Evolutionary conservation across 2,797 vertebrate species (phyloP).

Genomic region (Acanthopagrus latus): DNA sequence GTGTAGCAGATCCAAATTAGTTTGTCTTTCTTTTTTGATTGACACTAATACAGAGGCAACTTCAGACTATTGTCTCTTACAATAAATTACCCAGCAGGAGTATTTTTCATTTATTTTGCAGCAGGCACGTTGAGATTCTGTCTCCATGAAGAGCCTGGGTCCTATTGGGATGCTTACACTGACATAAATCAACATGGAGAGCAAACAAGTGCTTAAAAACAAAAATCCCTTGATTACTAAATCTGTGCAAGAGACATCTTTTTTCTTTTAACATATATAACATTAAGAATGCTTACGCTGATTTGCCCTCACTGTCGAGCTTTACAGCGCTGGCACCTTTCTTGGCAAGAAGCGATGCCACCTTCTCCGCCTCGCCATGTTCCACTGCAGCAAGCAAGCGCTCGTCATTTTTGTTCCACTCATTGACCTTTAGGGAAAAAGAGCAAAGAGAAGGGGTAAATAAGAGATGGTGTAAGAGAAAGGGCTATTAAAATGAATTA

Average conservation of each 20-base stretch:
- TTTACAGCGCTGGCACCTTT: conserved; percentile 95
- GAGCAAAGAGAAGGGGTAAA: not conserved
- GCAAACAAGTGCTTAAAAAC: not conserved
- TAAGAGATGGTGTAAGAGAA: not conserved
- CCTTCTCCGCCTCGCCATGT: conserved; percentile 95
- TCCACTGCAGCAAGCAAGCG: conserved; percentile 96
- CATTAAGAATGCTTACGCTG: conserved; percentile 89
- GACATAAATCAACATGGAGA: not conserved
- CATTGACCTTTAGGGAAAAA: conserved; percentile 86
- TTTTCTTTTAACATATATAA: not conserved
- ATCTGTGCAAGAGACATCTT: not conserved
- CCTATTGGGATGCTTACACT: conserved; percentile 11
- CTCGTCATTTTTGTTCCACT: conserved; percentile 98
- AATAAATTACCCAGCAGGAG: not conserved
- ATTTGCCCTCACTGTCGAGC: conserved; percentile 94
- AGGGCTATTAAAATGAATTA: not conserved
- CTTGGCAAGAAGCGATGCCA: conserved; percentile 92
- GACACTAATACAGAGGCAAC: conserved; percentile 1
- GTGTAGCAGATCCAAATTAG: conserved; percentile 4
- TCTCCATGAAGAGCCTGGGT: not conserved
- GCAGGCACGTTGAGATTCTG: not conserved
- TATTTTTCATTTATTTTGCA: not conserved
- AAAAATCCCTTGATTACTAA: not conserved
- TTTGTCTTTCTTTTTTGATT: not conserved
- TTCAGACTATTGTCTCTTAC: conserved; percentile 7